phyloP scores from a whole-genome alignment of 2,113 vertebrate genomes.

The Cavia porcellus region DNA sequence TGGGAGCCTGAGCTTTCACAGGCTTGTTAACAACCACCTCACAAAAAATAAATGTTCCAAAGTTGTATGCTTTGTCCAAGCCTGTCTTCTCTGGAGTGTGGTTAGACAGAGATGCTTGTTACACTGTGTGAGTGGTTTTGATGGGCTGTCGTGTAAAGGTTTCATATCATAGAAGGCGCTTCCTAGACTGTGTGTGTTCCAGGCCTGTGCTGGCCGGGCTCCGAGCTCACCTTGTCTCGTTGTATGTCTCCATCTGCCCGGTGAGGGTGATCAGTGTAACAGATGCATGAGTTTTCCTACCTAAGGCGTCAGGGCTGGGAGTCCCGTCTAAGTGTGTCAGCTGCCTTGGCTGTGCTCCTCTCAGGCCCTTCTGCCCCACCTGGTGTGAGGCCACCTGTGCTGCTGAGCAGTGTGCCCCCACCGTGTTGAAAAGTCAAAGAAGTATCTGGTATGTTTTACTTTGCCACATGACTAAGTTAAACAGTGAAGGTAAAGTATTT shows the following conservation, averaged over 20 bases:
- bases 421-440: not conserved
- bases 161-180: not conserved
- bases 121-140: not conserved
- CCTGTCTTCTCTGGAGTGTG: constrained; percentile 12
- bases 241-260: not conserved
- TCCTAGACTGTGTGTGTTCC: not conserved
- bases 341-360: not conserved
- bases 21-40: constrained; percentile 58
- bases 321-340: not conserved
- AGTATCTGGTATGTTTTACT: not conserved
- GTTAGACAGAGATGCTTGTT: not conserved
- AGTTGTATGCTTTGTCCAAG: constrained; percentile 11
- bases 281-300: not conserved
- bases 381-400: not conserved
- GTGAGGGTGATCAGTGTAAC: not conserved
- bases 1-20: not conserved
- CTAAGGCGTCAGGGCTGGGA: not conserved
- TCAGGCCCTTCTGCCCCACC: not conserved
- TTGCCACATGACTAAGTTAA: constrained; percentile 14
- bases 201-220: not conserved
- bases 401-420: not conserved
- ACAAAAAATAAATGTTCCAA: constrained; percentile 77
- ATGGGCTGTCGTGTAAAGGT: not conserved
- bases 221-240: not conserved
- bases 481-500: not conserved